Percentiles rank a stretch among this genome's conserved stretches.
These are phyloP conservation scores for Moxostoma hubbsi DNA, from an alignment of 2,797 vertebrate species.

Conservation along the genomic window DNA sequence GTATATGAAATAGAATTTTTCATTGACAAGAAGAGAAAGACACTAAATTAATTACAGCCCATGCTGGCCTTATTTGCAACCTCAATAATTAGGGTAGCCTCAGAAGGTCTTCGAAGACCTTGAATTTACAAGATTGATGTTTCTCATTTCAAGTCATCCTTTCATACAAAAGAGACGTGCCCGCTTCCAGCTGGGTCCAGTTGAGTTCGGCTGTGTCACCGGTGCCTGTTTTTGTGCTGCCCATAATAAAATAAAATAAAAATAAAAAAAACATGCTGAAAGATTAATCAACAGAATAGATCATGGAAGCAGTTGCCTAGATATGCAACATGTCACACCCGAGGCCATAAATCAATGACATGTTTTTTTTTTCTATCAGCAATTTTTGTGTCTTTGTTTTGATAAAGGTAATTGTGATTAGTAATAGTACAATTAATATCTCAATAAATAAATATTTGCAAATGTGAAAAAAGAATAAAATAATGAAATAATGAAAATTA, in stretches of 20 bases:
- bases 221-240: conserved; percentile 46
- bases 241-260: conserved; percentile 27
- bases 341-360: conserved; percentile 55
- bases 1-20: conserved; percentile 20
- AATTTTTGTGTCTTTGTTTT: neutral
- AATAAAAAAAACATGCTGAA: conserved; percentile 43
- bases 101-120: conserved; percentile 58
- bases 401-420: neutral
- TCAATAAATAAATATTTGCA: neutral
- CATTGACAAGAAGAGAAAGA: too few species aligned
- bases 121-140: conserved; percentile 56
- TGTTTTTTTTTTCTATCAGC: neutral
- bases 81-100: conserved; percentile 61
- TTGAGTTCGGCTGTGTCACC: neutral
- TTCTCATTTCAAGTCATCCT: conserved; percentile 55
- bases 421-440: conserved; percentile 20
- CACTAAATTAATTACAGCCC: neutral
- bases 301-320: conserved; percentile 59
- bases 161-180: conserved; percentile 41
- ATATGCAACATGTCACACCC: conserved; percentile 58
- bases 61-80: conserved; percentile 58
- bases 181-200: conserved; percentile 19
- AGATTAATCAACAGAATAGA: conserved; percentile 65
- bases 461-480: neutral
- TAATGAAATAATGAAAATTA: neutral